A percentile compares a stretch with the other conserved stretches of the same genome.
These are phyloP conservation scores for Cantharis lateralis DNA, from an alignment of 2,888 invertebrate species.

Conservation along the genomic window DNA sequence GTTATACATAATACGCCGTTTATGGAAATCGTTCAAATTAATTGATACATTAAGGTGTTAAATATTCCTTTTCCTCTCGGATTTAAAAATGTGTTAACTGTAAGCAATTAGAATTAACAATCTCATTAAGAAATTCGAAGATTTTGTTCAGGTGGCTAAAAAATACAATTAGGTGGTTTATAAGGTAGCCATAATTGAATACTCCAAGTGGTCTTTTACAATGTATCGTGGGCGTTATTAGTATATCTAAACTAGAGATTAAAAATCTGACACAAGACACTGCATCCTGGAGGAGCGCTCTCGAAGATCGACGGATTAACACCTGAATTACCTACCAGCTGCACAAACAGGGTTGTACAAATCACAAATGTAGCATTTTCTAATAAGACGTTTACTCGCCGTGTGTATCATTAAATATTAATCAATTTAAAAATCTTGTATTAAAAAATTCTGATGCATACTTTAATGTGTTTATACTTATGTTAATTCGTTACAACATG, in stretches of 20 bases:
- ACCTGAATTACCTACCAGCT: constrained; percentile 33
- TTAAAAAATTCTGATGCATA: background rate
- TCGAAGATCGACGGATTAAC: constrained; percentile 24
- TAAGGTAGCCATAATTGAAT: constrained; percentile 5
- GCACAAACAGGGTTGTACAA: constrained; percentile 25
- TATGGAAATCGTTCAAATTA: background rate
- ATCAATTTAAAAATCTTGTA: background rate
- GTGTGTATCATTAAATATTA: background rate
- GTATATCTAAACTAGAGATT: constrained; percentile 20
- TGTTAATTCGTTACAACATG: background rate
- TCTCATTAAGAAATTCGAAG: background rate
- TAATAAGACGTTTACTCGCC: background rate
- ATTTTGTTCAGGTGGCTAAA: background rate
- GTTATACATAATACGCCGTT: background rate
- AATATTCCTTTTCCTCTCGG: background rate
- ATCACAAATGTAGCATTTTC: background rate
- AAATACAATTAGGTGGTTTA: background rate
- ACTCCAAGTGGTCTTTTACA: constrained; percentile 13
- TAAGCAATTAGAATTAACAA: background rate
- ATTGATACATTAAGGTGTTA: background rate
- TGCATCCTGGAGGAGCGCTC: constrained; percentile 29
- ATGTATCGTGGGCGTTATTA: constrained; percentile 30
- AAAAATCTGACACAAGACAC: constrained; percentile 32
- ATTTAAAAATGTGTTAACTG: background rate
- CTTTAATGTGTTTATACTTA: background rate